Percentiles rank a stretch among this genome's conserved stretches.
Evolutionary conservation across 2,888 invertebrate genomes (phyloP).

Genomic region (Griposia aprilina): DNA sequence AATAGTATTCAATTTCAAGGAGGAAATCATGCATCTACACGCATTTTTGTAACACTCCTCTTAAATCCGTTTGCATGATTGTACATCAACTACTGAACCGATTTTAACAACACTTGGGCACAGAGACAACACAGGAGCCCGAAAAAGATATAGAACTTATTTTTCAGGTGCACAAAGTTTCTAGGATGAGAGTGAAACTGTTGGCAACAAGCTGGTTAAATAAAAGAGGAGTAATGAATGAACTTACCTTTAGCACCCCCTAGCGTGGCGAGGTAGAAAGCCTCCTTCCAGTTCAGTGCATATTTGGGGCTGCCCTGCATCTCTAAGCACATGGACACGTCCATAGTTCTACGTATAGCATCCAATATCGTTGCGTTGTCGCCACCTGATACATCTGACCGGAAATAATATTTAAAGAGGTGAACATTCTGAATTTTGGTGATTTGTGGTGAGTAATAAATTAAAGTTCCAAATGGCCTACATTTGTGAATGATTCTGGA

Average conservation of each 20-base stretch:
- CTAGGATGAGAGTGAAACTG: neutral
- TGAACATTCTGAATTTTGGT: neutral
- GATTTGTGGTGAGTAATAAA: no score
- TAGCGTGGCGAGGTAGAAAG: slow-evolving; percentile 95
- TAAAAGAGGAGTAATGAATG: neutral
- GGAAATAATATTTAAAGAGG: neutral
- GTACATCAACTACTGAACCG: neutral
- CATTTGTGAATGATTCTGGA: neutral
- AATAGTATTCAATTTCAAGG: no score
- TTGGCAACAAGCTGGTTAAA: neutral
- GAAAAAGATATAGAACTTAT: neutral
- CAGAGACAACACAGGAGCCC: neutral
- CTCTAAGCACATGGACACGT: slow-evolving; percentile 93
- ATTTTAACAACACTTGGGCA: neutral
- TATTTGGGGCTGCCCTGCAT: slow-evolving; percentile 78
- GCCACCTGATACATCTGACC: slow-evolving; percentile 94
- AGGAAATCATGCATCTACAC: no score
- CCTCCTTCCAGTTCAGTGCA: slow-evolving; percentile 93
- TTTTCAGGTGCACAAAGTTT: neutral
- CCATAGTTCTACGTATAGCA: slow-evolving; percentile 93
- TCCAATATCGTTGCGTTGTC: slow-evolving; percentile 94
- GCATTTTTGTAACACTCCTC: neutral
- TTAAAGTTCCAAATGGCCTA: neutral
- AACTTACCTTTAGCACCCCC: slow-evolving; percentile 94
- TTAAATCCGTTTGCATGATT: neutral